A percentile compares a stretch with the other conserved stretches of the same genome.
These are phyloP conservation scores for Caranx melampygus DNA, from an alignment of 2,113 vertebrate species.

Conservation along the genomic window DNA sequence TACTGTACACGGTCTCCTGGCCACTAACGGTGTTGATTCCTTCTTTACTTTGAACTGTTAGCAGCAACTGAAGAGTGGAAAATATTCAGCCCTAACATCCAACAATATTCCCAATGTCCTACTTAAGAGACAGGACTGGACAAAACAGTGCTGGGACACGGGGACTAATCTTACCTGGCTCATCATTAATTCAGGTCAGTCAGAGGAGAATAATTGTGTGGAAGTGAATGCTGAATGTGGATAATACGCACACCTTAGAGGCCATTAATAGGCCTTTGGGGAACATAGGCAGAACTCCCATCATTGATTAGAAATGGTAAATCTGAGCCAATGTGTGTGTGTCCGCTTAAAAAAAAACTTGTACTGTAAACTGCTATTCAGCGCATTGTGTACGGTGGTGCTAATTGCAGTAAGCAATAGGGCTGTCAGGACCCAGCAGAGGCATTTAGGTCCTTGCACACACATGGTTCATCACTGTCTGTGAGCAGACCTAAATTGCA, in stretches of 20 bases:
- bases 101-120: conserved; percentile 70
- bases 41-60: conserved; percentile 1
- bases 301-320: conserved; percentile 83
- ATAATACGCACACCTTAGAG: conserved; percentile 79
- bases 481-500: conserved; percentile 78
- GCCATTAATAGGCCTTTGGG: conserved; percentile 78
- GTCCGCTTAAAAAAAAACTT: conserved; percentile 63
- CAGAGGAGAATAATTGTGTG: conserved; percentile 78
- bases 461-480: conserved; percentile 74
- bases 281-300: conserved; percentile 65
- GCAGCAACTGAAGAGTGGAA: conserved; percentile 33
- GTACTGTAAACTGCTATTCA: conserved; percentile 77
- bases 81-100: conserved; percentile 31
- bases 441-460: conserved; percentile 79
- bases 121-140: conserved; percentile 70
- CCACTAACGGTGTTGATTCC: not conserved
- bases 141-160: conserved; percentile 71
- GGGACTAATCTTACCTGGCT: conserved; percentile 64
- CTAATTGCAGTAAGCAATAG: conserved; percentile 86
- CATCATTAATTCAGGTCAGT: conserved; percentile 82
- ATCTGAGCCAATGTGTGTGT: conserved; percentile 76
- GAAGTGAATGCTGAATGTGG: conserved; percentile 80
- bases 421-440: conserved; percentile 78
- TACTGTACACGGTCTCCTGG: not conserved
- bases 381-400: conserved; percentile 71